A percentile compares a stretch with the other conserved stretches of the same genome.
These are phyloP conservation scores for Turnix velox DNA, from an alignment of 2,113 vertebrate genomes.

Conservation along the genomic window DNA sequence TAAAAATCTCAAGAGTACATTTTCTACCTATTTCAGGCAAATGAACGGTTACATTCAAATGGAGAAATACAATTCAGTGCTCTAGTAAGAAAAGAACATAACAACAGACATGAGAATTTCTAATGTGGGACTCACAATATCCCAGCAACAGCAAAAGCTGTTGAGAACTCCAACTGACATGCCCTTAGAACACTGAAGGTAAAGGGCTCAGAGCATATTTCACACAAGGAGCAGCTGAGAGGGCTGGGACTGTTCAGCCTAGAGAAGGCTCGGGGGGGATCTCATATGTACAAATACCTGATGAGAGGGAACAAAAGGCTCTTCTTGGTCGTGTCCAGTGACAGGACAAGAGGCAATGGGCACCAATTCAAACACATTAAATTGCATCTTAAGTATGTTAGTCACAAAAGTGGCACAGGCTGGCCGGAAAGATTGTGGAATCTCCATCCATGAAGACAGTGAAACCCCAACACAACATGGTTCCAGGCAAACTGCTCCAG, in stretches of 20 bases:
- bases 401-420: neutral
- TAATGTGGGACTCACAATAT: neutral
- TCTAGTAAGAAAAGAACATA: accelerated
- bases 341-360: neutral
- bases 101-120: neutral
- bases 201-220: neutral
- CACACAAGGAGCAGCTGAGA: too few relatives aligned
- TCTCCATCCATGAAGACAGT: neutral
- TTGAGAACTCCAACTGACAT: neutral
- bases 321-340: accelerated
- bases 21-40: neutral
- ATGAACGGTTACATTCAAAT: neutral
- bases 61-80: neutral
- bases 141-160: neutral
- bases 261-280: neutral
- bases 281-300: neutral
- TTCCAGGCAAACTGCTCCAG: neutral
- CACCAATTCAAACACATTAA: neutral
- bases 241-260: neutral
- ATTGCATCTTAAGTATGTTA: neutral
- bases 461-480: neutral
- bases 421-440: neutral
- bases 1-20: neutral
- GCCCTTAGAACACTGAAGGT: neutral
- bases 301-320: neutral